Evolutionary conservation across 1,140 invertebrate species (phyloP).

Genomic region (Magallana gigas): DNA sequence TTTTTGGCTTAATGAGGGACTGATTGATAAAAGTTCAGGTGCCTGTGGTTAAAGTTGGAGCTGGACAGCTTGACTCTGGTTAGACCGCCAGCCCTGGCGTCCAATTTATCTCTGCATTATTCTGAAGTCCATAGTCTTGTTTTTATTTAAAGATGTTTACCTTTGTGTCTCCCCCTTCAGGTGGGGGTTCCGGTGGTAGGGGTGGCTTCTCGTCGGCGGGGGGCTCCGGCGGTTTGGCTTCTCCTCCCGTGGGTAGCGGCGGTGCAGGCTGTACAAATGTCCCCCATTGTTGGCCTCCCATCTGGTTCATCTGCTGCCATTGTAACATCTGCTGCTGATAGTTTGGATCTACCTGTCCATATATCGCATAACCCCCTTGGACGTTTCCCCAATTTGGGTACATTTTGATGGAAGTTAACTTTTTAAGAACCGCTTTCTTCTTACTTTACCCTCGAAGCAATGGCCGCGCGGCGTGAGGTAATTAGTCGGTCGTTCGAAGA

Average conservation of each 20-base stretch:
- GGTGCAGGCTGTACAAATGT: background rate
- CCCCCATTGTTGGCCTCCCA: background rate
- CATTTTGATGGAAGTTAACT: background rate
- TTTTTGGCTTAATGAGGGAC: too few species aligned
- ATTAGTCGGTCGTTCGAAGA: background rate
- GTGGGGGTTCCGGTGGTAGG: constrained; percentile 5
- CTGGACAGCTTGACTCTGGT: too few species aligned
- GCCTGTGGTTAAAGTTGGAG: too few species aligned
- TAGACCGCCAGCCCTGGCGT: too few species aligned
- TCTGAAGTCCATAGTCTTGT: background rate
- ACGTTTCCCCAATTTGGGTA: background rate
- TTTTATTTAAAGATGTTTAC: background rate
- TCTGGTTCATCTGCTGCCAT: constrained; percentile 23
- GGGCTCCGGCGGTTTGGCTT: background rate
- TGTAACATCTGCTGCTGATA: constrained; percentile 17
- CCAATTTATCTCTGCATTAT: background rate
- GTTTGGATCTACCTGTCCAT: background rate
- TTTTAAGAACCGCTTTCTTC: too few species aligned
- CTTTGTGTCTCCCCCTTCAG: constrained; percentile 11
- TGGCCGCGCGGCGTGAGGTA: background rate
- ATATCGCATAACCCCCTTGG: background rate
- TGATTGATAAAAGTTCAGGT: too few species aligned
- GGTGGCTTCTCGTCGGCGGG: constrained; percentile 1
- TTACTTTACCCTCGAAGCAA: background rate
- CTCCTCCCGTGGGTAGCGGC: background rate